Evolutionary conservation across 2,113 vertebrate species (phyloP).

Genomic region (Cyrtonyx montezumae): DNA sequence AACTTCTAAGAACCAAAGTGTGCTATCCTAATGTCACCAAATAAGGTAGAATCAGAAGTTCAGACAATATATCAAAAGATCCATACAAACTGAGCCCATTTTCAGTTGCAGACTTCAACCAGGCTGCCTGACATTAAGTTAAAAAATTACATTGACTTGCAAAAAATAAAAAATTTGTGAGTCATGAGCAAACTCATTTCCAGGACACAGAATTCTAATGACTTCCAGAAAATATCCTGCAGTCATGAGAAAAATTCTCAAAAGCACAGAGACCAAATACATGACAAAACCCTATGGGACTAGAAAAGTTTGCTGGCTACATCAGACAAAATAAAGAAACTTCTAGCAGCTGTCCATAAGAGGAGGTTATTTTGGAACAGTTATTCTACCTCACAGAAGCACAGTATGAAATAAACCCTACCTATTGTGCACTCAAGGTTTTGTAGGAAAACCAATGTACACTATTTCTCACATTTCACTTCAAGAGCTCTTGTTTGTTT

Average conservation of each 20-base stretch:
- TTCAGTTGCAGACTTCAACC: not conserved
- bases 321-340: slow-evolving; percentile 14
- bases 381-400: not conserved
- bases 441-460: not conserved
- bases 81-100: not conserved
- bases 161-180: not conserved
- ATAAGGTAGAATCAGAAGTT: not conserved
- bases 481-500: not conserved
- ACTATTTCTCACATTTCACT: not conserved
- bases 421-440: not conserved
- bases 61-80: not conserved
- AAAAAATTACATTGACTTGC: not conserved
- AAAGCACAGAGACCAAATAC: slow-evolving; percentile 13
- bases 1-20: not conserved
- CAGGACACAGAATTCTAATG: slow-evolving; percentile 25
- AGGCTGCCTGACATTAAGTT: not conserved
- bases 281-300: not conserved
- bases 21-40: not conserved
- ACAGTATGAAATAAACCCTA: not conserved
- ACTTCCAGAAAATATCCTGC: slow-evolving; percentile 32
- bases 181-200: slow-evolving; percentile 6
- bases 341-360: not conserved
- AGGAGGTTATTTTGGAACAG: not conserved
- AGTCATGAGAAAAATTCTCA: slow-evolving; percentile 51
- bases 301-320: not conserved